Evolutionary conservation across 2,113 vertebrate genomes (phyloP).

Genomic region (Eretmochelys imbricata): DNA sequence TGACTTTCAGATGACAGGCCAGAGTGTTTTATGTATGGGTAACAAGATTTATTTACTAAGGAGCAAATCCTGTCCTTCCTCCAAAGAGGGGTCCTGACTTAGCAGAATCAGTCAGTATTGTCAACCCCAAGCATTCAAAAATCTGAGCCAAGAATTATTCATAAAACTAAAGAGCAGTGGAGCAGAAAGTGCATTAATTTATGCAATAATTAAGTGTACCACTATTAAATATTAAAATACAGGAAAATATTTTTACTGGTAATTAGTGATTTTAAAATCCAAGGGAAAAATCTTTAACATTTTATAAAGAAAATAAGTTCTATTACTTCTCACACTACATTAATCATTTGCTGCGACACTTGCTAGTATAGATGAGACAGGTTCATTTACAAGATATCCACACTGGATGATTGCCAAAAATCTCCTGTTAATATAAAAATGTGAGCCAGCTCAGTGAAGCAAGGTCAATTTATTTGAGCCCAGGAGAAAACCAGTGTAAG

Average conservation of each 20-base stretch:
- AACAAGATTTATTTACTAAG: neutral
- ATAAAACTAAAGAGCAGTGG: constrained; percentile 23
- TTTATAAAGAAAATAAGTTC: constrained; percentile 10
- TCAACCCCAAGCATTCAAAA: neutral
- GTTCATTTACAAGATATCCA: constrained; percentile 34
- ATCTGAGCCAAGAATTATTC: constrained; percentile 31
- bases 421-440: constrained; percentile 8
- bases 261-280: constrained; percentile 47
- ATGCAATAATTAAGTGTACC: constrained; percentile 50
- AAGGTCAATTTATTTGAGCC: constrained; percentile 52
- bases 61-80: neutral
- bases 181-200: neutral
- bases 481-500: constrained; percentile 47
- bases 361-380: neutral
- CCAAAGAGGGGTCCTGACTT: neutral
- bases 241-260: constrained; percentile 62
- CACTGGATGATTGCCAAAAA: constrained; percentile 19
- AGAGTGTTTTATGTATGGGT: neutral
- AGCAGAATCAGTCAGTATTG: neutral
- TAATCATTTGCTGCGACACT: neutral
- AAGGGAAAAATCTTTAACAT: neutral
- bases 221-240: constrained; percentile 59
- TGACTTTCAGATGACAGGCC: neutral
- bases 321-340: neutral
- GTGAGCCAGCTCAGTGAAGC: constrained; percentile 46